Evolutionary conservation across 2,888 invertebrate species (phyloP).

Genomic region (Phortica magna): DNA sequence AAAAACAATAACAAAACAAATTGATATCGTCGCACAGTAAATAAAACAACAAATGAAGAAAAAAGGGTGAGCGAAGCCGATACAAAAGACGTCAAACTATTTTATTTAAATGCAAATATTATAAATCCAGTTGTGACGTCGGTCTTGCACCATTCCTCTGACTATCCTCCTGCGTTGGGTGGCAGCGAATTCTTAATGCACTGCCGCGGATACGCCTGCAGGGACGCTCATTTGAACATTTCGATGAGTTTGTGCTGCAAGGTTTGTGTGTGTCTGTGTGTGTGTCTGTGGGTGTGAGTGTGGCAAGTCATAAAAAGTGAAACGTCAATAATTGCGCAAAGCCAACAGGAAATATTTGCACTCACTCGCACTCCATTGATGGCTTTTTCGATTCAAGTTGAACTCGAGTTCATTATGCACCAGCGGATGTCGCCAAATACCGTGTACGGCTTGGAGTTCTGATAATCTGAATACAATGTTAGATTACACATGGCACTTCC

Average conservation of each 20-base stretch:
- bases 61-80: not conserved
- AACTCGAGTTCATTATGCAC: not conserved
- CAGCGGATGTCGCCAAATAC: not conserved
- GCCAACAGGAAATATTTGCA: conserved; percentile 23
- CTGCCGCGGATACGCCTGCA: too few relatives aligned
- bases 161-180: not conserved
- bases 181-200: not conserved
- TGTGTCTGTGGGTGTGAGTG: not conserved
- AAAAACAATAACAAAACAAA: not conserved
- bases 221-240: too few relatives aligned
- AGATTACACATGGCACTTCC: not conserved
- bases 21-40: not conserved
- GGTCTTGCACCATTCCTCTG: not conserved
- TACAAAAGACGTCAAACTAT: not conserved
- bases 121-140: not conserved
- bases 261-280: conserved; percentile 7
- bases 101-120: not conserved
- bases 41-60: not conserved
- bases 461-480: not conserved
- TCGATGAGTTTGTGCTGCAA: not conserved
- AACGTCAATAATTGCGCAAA: not conserved
- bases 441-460: too few relatives aligned
- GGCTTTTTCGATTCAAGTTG: not conserved
- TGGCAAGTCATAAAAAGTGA: not conserved
- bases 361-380: conserved; percentile 1